Evolutionary conservation across 2,797 vertebrate species (phyloP).

Genomic region (Sebastes cheni): DNA sequence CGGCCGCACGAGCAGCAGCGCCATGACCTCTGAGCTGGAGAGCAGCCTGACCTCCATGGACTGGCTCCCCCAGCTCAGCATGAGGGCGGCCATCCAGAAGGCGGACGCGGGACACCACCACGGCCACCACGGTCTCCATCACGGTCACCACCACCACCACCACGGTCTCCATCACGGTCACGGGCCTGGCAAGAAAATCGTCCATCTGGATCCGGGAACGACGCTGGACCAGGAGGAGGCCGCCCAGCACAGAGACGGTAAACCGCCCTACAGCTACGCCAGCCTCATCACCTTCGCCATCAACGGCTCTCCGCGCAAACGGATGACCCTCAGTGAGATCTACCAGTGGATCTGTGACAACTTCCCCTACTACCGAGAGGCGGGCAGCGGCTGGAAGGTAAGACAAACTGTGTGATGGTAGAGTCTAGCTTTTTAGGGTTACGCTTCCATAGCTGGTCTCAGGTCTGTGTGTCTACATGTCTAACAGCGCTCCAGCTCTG

Average conservation of each 20-base stretch:
- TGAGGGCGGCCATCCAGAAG: constrained; percentile 88
- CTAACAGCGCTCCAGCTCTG: not conserved
- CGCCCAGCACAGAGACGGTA: constrained; percentile 88
- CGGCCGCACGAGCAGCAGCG: not conserved
- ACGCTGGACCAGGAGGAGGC: constrained; percentile 89
- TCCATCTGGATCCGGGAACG: constrained; percentile 83
- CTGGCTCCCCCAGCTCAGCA: constrained; percentile 90
- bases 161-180: constrained; percentile 69
- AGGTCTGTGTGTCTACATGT: not conserved
- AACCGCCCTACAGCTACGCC: constrained; percentile 91
- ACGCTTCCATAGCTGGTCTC: not conserved
- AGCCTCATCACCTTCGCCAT: constrained; percentile 92
- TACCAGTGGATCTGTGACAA: constrained; percentile 94
- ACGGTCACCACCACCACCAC: constrained; percentile 71
- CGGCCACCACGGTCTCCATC: constrained; percentile 14
- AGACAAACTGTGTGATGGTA: constrained; percentile 24
- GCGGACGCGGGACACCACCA: constrained; percentile 79
- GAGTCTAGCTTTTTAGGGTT: too few species aligned
- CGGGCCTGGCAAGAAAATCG: constrained; percentile 81
- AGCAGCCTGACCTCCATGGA: constrained; percentile 92
- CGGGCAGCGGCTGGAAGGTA: constrained; percentile 92
- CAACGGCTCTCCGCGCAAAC: constrained; percentile 89
- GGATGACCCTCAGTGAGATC: constrained; percentile 92
- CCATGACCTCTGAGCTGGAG: constrained; percentile 91
- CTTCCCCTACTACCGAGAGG: constrained; percentile 90